phyloP scores from a whole-genome alignment of 2,113 vertebrate species.

The Synchiropus splendidus region DNA sequence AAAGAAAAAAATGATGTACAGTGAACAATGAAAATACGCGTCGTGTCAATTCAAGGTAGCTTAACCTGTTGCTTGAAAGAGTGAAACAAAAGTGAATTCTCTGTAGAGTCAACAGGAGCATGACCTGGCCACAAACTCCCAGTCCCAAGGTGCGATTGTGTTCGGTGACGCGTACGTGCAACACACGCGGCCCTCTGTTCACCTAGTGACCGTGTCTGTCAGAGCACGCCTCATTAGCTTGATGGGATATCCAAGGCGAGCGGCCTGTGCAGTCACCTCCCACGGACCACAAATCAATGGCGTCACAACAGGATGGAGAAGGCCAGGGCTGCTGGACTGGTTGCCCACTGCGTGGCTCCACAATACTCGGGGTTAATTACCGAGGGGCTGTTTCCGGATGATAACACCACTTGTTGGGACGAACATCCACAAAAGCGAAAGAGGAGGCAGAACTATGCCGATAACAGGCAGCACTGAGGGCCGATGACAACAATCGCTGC shows the following conservation, averaged over 20 bases:
- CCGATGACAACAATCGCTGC: no score
- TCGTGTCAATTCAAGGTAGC: no score
- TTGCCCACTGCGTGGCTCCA: slow-evolving; percentile 14
- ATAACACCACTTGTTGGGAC: slow-evolving; percentile 39
- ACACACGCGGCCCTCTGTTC: slow-evolving; percentile 23
- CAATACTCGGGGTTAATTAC: slow-evolving; percentile 48
- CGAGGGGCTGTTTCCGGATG: slow-evolving; percentile 38
- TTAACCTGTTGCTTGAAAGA: no score
- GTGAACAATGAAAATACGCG: no score
- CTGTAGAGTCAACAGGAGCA: no score
- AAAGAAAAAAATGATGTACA: no score
- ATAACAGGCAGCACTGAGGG: slow-evolving; percentile 31
- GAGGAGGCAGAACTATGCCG: slow-evolving; percentile 45
- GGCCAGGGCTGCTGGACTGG: slow-evolving; percentile 17
- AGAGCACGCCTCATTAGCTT: slow-evolving; percentile 46
- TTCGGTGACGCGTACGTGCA: slow-evolving; percentile 21
- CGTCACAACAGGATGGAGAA: slow-evolving; percentile 26
- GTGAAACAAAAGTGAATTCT: no score
- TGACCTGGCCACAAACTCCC: no score
- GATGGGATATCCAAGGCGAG: slow-evolving; percentile 49
- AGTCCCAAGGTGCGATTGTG: no score
- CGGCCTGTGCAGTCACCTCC: slow-evolving; percentile 33
- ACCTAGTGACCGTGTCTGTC: slow-evolving; percentile 46
- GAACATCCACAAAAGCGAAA: slow-evolving; percentile 49
- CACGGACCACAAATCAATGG: slow-evolving; percentile 47